Evolutionary conservation across 2,888 invertebrate species (phyloP).

Genomic region (Sceliomorpha sp.): DNA sequence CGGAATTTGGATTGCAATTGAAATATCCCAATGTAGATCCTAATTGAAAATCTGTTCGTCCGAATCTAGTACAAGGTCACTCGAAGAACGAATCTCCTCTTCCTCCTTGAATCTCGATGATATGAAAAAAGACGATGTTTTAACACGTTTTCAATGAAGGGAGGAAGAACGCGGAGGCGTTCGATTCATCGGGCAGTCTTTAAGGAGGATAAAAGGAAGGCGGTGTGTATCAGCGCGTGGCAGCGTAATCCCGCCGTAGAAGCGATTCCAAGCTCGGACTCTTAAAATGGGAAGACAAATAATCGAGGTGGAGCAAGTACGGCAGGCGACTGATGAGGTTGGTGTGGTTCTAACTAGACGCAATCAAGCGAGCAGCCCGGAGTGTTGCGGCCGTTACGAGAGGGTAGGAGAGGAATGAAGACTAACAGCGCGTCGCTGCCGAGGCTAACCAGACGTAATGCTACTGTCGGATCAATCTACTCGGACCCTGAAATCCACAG

Average conservation of each 20-base stretch:
- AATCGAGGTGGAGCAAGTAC: constrained; percentile 69
- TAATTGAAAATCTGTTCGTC: too few relatives aligned
- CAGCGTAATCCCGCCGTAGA: constrained; percentile 49
- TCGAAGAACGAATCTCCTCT: too few relatives aligned
- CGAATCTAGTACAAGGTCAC: too few relatives aligned
- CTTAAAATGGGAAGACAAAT: constrained; percentile 77
- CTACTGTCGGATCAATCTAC: constrained; percentile 77
- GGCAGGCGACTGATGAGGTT: constrained; percentile 74
- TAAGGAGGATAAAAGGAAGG: constrained; percentile 22
- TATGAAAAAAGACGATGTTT: too few relatives aligned
- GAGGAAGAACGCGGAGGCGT: too few relatives aligned
- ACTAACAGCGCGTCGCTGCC: constrained; percentile 77
- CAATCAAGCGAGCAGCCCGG: constrained; percentile 75
- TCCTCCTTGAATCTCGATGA: too few relatives aligned
- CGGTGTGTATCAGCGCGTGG: constrained; percentile 46
- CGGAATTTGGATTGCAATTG: too few relatives aligned
- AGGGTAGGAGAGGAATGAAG: constrained; percentile 74
- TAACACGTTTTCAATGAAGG: too few relatives aligned
- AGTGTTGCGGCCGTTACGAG: constrained; percentile 69
- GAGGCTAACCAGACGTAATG: constrained; percentile 80
- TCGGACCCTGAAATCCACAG: constrained; percentile 63
- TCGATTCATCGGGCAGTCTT: too few relatives aligned
- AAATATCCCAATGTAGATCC: too few relatives aligned
- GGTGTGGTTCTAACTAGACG: constrained; percentile 78
- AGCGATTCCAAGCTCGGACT: constrained; percentile 58